Conservation (phyloP, 2,113 vertebrate genomes). For the Falcunculus frontatus region DNA sequence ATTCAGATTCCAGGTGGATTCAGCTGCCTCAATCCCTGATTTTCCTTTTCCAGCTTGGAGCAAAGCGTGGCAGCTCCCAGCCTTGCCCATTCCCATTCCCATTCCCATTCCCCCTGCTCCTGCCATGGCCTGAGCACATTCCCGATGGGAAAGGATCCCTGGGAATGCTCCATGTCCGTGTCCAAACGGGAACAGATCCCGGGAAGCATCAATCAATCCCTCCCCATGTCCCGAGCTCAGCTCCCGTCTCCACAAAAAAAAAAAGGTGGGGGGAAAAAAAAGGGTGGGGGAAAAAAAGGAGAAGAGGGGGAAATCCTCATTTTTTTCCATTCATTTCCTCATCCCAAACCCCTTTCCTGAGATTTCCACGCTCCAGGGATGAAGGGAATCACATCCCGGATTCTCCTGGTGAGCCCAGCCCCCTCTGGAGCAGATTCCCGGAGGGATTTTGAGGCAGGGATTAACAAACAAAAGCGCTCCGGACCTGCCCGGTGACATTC, state of each 20-base stretch:
- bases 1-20: not conserved
- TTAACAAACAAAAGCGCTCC: not conserved
- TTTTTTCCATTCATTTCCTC: accelerated
- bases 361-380: accelerated
- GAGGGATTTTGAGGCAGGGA: not conserved
- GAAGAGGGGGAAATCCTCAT: not conserved
- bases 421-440: not conserved
- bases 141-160: not conserved
- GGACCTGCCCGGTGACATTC: not conserved
- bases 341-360: not conserved
- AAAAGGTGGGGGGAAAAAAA: too few relatives aligned
- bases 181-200: not conserved
- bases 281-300: too few relatives aligned
- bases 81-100: not conserved
- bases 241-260: not conserved
- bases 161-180: not conserved
- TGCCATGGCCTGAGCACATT: accelerated
- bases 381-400: accelerated
- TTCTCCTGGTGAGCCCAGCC: not conserved
- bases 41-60: not conserved
- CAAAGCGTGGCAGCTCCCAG: not conserved
- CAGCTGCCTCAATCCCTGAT: not conserved
- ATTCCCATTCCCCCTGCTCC: not conserved
- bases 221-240: not conserved
- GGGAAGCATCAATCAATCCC: accelerated